Evolutionary conservation across 2,113 vertebrate species (phyloP).

Genomic region (Oreocharis arfaki): DNA sequence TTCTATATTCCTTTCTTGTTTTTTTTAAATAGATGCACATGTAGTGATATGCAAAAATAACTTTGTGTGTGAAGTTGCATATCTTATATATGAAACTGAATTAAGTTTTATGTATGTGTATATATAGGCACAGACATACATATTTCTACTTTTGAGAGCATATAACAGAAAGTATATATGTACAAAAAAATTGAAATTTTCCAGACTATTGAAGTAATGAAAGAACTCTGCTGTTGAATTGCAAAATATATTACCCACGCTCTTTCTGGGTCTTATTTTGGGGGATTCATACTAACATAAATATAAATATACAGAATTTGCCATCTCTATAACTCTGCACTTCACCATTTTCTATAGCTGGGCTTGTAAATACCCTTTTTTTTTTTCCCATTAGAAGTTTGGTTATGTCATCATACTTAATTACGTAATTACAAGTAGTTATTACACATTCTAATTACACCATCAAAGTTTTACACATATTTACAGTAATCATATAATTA

Average conservation of each 20-base stretch:
- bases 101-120: rapidly evolving
- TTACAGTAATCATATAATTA: slow-evolving; percentile 60
- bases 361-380: background rate
- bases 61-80: background rate
- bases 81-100: background rate
- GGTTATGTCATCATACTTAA: slow-evolving; percentile 32
- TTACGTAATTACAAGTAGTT: slow-evolving; percentile 48
- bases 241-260: background rate
- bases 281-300: background rate
- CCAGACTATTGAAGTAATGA: background rate
- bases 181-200: background rate
- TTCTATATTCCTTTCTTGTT: background rate
- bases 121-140: rapidly evolving
- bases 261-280: background rate
- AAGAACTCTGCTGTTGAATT: background rate
- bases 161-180: background rate
- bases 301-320: background rate
- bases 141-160: background rate
- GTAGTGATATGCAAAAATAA: background rate
- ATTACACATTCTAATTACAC: slow-evolving; percentile 42
- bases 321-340: background rate
- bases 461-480: slow-evolving; percentile 42
- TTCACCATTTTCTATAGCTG: background rate
- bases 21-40: background rate
- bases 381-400: background rate